A percentile compares a stretch with the other conserved stretches of the same genome.
Conservation (phyloP, 2,797 vertebrate species). For the Gymnopithys bicolor region DNA sequence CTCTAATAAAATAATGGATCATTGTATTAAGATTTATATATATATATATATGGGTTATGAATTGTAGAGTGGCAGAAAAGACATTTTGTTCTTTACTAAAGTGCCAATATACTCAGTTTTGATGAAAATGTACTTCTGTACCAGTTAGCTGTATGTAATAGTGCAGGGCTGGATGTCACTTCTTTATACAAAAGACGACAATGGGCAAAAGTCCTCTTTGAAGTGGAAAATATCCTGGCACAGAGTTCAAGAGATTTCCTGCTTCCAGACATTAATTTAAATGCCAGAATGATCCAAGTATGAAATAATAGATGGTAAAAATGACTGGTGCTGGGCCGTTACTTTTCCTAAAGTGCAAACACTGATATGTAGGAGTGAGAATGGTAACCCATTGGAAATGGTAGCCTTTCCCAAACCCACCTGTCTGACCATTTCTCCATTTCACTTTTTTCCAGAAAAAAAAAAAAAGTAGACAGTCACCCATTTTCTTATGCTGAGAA, state of each 20-base stretch:
- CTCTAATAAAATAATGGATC: background rate
- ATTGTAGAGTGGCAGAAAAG: background rate
- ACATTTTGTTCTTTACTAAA: background rate
- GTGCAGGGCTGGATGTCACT: background rate
- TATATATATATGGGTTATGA: background rate
- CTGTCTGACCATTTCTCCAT: background rate
- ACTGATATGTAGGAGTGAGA: background rate
- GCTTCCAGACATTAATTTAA: background rate
- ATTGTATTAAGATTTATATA: background rate
- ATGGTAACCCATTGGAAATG: background rate
- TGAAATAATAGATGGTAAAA: background rate
- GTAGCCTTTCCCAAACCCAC: background rate
- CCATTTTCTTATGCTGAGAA: background rate
- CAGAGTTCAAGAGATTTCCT: background rate
- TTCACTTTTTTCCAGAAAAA: background rate
- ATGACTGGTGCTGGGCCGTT: background rate
- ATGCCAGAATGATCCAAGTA: background rate
- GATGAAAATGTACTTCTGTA: background rate
- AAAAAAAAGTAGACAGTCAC: background rate
- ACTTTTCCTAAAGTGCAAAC: background rate
- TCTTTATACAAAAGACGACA: background rate
- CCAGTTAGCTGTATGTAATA: background rate
- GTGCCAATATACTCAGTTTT: background rate
- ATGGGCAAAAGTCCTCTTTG: background rate
- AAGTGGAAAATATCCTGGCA: background rate